A percentile compares a stretch with the other conserved stretches of the same genome.
Conservation (phyloP, 2,888 invertebrate species). For the Esperia sulphurella region DNA sequence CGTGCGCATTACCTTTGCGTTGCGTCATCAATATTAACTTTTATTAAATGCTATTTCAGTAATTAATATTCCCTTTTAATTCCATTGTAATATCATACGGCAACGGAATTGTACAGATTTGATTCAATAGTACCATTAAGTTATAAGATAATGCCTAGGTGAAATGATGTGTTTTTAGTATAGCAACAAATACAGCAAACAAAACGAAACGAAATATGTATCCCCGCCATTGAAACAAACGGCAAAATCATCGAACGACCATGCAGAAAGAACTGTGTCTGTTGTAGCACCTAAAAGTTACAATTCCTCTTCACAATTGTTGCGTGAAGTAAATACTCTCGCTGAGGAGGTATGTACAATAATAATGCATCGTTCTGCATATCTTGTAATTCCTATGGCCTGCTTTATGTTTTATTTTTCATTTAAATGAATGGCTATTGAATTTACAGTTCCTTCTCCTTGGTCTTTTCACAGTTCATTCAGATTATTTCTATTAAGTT, state of each 20-base stretch:
- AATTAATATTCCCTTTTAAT: too few relatives aligned
- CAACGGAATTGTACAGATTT: too few relatives aligned
- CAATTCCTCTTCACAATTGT: constrained; percentile 25
- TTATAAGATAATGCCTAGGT: background rate
- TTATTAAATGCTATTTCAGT: too few relatives aligned
- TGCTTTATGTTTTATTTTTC: too few relatives aligned
- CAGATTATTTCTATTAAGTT: too few relatives aligned
- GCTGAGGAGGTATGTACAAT: constrained; percentile 38
- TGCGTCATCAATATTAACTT: too few relatives aligned
- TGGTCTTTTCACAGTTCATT: too few relatives aligned
- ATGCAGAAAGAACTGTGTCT: constrained; percentile 11
- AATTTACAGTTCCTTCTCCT: constrained; percentile 12
- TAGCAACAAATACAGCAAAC: constrained; percentile 13
- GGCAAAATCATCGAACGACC: constrained; percentile 11
- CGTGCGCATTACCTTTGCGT: too few relatives aligned
- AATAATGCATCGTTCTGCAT: constrained; percentile 6
- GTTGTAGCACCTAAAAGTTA: constrained; percentile 24
- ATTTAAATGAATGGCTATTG: too few relatives aligned
- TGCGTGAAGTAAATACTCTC: constrained; percentile 27
- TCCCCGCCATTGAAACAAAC: constrained; percentile 9
- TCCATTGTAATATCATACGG: too few relatives aligned
- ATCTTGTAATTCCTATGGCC: background rate
- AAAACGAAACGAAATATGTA: constrained; percentile 13
- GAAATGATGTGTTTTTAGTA: constrained; percentile 3
- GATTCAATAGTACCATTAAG: too few relatives aligned